These are phyloP conservation scores for Bombus pascuorum DNA, from an alignment of 1,140 invertebrate species.

Conservation along the genomic window DNA sequence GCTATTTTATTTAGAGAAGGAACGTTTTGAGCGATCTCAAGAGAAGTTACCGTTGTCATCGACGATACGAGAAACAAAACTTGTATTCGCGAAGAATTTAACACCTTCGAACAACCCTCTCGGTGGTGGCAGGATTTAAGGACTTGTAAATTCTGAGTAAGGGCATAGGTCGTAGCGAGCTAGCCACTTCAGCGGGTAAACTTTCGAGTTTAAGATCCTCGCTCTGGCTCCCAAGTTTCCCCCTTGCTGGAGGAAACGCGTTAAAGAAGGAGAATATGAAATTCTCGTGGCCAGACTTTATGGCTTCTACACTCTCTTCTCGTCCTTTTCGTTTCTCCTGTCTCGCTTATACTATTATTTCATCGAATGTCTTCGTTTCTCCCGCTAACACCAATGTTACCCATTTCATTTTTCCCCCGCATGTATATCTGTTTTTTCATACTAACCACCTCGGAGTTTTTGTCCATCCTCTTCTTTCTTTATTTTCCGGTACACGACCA, in stretches of 20 bases:
- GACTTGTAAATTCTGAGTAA: slow-evolving; percentile 59
- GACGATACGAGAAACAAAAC: slow-evolving; percentile 8
- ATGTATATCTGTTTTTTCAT: slow-evolving; percentile 1
- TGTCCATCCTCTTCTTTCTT: background rate
- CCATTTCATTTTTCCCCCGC: background rate
- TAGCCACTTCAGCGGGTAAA: slow-evolving; percentile 62
- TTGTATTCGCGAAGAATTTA: slow-evolving; percentile 36
- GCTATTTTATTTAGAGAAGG: no score
- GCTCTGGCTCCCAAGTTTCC: background rate
- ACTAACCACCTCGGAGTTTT: background rate
- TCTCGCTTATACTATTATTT: slow-evolving; percentile 6
- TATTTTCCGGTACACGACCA: background rate
- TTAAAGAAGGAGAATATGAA: slow-evolving; percentile 60
- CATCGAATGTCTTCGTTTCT: background rate
- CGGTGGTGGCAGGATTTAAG: slow-evolving; percentile 50
- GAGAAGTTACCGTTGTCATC: no score
- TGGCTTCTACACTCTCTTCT: slow-evolving; percentile 38
- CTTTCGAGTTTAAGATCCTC: slow-evolving; percentile 67
- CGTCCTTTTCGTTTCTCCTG: background rate
- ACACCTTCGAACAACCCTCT: slow-evolving; percentile 46
- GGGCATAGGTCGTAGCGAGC: slow-evolving; percentile 44
- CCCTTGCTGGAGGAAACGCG: slow-evolving; percentile 16
- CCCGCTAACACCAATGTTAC: background rate
- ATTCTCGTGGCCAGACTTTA: slow-evolving; percentile 62
- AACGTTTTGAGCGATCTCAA: no score